Evolutionary conservation across 2,797 vertebrate species (phyloP), one percentile per base, ranked within the genome.

Genomic region (Crocodylus rhombifer): DNA sequence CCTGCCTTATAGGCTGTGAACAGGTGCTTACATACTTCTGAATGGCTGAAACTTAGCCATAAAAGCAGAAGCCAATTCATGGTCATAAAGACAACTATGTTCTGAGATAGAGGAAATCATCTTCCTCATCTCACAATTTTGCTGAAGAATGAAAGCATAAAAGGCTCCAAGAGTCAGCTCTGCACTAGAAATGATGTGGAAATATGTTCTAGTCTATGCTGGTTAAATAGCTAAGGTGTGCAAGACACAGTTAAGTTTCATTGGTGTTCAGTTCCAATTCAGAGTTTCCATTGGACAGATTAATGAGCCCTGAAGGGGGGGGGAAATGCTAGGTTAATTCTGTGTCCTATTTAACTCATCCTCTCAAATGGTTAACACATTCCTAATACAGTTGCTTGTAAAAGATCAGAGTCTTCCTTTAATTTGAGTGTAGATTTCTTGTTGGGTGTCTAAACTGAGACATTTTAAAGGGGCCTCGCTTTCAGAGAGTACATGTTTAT

Each of bases 21-120:
- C 42, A 51, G 42, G 42, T 51, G 42, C 42, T 51, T 51, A 51
- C 42, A 51, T 10, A 51, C 10, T 51, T 51, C 42, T 51, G 42
- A 51, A 51, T 51, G 42, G 42, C 42, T 51, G 42, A 51, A 51
- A 51, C 11, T 10, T 51, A 51, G 42, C 42, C 42, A 51, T 51
- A 51, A 51, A 51, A 51, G 42, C 42, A 51, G 42, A 51, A 80
- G 57, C 3, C 17, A 80, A n/a, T 85, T 91, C 81, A 13, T 85
- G 93, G 80, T 87, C 94, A 92, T 30, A 23, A 94, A 55, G 82
- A 93, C 63, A 33, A 77, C 87, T 93, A 51, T 93, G 60, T 36
- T n/a, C 62, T 75, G 75, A 63, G 56, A 93, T 81, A 82, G 82
- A 82, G 65, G 28, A 74, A 84, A 88, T 94, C 94, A 83, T 92